Base-by-base conservation (phyloP, 2,888 invertebrate genomes). In the Archips crataeganus region DNA sequence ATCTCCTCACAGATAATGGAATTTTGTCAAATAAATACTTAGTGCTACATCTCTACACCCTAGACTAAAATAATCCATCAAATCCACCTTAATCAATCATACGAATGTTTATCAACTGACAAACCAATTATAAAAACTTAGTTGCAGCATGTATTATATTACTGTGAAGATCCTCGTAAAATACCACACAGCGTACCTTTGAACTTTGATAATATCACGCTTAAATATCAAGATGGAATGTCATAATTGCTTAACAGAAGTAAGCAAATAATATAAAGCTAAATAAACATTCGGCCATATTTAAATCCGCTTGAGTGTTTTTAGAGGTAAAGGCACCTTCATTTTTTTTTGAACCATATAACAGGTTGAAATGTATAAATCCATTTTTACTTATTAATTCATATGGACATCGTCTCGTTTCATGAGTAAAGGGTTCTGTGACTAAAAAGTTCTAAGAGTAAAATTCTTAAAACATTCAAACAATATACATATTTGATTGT, bases 151-250 rank as follows among this genome's bases (percentile, higher is more conserved):
- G 15, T 62, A 45, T n/a, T n/a, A n/a, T n/a, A n/a, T 36, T 36
- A 3, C 62, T 45, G 62, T 45, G 23, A 32, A 45, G 42, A 32
- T 23, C 42, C 42, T 62, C 62, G 11, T 23, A 61, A 72, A 68
- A 72, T 72, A 72, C 54, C 67, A 72, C 57, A 47, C 62, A 10
- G 45, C 10, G 32, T 62, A 72, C 62, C 72, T 72, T 72, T 72
- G 72, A 72, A 72, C 72, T 72, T 72, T 72, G 67, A 68, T 64
- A 70, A 70, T 69, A 64, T 69, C 74, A 64, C 59, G 49, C 34
- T 64, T 69, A 65, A 47, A 64, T 34, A 63, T 64, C 36, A 64
- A 63, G 54, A 15, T 63, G 69, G 63, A 74, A 69, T 70, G 64
- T 65, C 34, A 65, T 74, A 63, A 72, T 66, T 61, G 42, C 62